Percentiles rank a stretch among this genome's conserved stretches.
Evolutionary conservation across 2,113 vertebrate species (phyloP).

Genomic region (Camarhynchus parvulus): DNA sequence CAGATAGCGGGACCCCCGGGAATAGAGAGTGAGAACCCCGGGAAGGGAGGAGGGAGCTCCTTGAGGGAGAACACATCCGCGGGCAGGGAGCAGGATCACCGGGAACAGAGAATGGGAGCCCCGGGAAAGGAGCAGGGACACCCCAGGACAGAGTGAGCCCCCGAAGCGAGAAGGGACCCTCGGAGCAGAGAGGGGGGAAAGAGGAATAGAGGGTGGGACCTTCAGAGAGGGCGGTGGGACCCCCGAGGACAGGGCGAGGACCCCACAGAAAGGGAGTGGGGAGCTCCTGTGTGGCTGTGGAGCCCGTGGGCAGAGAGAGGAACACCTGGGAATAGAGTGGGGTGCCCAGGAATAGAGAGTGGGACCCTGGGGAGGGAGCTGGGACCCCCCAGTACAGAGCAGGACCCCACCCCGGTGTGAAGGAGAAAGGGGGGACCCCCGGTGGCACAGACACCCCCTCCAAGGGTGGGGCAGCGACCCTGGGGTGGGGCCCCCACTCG

Average conservation of each 20-base stretch:
- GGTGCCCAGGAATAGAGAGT: not conserved
- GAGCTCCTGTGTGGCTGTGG: not conserved
- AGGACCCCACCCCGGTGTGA: not conserved
- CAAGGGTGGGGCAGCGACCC: not conserved
- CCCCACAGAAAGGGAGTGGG: not conserved
- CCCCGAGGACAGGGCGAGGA: not conserved
- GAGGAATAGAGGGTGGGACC: not conserved
- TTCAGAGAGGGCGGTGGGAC: not conserved
- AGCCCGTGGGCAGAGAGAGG: not conserved
- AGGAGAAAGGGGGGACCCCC: too few relatives aligned
- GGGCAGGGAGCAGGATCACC: not conserved
- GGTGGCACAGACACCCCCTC: not conserved
- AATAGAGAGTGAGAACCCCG: rapidly evolving
- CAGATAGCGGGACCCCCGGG: rapidly evolving
- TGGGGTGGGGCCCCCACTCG: not conserved
- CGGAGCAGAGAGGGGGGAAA: not conserved
- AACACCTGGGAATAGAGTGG: not conserved
- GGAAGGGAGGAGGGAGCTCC: not conserved
- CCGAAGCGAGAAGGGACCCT: not conserved
- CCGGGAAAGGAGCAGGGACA: not conserved
- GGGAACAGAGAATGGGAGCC: not conserved
- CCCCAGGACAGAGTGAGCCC: not conserved
- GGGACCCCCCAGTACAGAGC: not conserved
- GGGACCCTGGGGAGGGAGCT: not conserved
- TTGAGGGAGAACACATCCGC: not conserved